Conservation (phyloP, 2,888 invertebrate species). For the Drosophila bunnanda region DNA sequence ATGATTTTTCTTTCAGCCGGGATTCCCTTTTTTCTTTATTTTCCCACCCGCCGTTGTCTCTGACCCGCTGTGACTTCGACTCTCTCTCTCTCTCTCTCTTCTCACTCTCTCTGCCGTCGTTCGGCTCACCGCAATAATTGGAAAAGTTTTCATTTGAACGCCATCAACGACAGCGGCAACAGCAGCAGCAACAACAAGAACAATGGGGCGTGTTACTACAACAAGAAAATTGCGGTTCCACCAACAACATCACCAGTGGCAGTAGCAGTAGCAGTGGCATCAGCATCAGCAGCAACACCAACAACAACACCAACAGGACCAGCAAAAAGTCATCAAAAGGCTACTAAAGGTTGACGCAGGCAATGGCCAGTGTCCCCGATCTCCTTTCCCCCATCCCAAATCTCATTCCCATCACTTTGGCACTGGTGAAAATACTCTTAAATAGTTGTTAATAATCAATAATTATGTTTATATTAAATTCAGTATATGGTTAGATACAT, state of each 20-base stretch:
- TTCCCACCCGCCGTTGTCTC: slow-evolving; percentile 24
- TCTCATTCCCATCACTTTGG: slow-evolving; percentile 5
- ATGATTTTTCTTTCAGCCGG: slow-evolving; percentile 52
- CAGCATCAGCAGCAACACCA: slow-evolving; percentile 23
- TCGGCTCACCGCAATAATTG: slow-evolving; percentile 81
- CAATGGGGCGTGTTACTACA: slow-evolving; percentile 71
- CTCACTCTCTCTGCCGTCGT: slow-evolving; percentile 10
- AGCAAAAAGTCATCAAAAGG: slow-evolving; percentile 79
- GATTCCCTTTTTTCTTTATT: slow-evolving; percentile 22
- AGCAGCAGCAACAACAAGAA: slow-evolving; percentile 65
- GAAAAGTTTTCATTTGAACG: slow-evolving; percentile 83
- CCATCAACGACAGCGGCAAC: slow-evolving; percentile 74
- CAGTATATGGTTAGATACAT: background rate
- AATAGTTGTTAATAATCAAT: background rate
- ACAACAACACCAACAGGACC: slow-evolving; percentile 25
- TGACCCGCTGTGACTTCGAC: slow-evolving; percentile 24
- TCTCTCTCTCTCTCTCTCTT: slow-evolving; percentile 15
- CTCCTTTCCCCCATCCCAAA: background rate
- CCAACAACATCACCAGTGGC: slow-evolving; percentile 39
- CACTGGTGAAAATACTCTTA: slow-evolving; percentile 8
- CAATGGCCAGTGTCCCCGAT: slow-evolving; percentile 42
- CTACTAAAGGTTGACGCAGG: slow-evolving; percentile 78
- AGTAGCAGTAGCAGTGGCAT: slow-evolving; percentile 22
- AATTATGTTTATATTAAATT: background rate
- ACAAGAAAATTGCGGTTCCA: slow-evolving; percentile 64